These are phyloP conservation scores for Morus bassanus DNA, from an alignment of 2,797 vertebrate genomes.

Conservation along the genomic window DNA sequence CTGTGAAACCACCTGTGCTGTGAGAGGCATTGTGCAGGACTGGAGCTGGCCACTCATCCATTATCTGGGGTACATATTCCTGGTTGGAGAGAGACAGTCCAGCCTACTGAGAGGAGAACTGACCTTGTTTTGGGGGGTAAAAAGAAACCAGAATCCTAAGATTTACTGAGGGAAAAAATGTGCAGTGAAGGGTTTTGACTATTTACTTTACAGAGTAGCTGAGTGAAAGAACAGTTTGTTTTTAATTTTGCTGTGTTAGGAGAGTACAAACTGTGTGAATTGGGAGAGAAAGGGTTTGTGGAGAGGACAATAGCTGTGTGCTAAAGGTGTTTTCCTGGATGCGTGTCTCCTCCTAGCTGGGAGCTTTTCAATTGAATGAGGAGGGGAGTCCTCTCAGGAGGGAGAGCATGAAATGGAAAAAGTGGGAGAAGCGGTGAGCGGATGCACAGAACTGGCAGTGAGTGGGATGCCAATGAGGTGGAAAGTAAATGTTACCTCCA, in stretches of 20 bases:
- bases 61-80: not conserved
- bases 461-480: not conserved
- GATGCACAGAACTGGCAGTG: not conserved
- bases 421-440: not conserved
- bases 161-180: not conserved
- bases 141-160: not conserved
- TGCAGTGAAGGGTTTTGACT: not conserved
- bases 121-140: not conserved
- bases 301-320: not conserved
- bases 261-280: not conserved
- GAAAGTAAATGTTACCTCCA: conserved; percentile 51
- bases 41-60: not conserved
- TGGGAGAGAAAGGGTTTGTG: not conserved
- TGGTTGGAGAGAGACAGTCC: not conserved
- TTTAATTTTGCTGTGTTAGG: not conserved
- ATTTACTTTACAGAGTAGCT: not conserved
- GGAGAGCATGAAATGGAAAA: not conserved
- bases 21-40: not conserved
- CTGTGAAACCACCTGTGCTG: not conserved
- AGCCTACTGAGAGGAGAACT: not conserved
- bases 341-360: not conserved
- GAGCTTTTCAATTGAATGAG: not conserved
- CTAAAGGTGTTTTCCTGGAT: not conserved
- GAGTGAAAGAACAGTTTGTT: not conserved
- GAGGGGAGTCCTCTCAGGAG: not conserved